These are phyloP conservation scores for Temnothorax nylanderi DNA, from an alignment of 1,140 invertebrate species.

Conservation along the genomic window DNA sequence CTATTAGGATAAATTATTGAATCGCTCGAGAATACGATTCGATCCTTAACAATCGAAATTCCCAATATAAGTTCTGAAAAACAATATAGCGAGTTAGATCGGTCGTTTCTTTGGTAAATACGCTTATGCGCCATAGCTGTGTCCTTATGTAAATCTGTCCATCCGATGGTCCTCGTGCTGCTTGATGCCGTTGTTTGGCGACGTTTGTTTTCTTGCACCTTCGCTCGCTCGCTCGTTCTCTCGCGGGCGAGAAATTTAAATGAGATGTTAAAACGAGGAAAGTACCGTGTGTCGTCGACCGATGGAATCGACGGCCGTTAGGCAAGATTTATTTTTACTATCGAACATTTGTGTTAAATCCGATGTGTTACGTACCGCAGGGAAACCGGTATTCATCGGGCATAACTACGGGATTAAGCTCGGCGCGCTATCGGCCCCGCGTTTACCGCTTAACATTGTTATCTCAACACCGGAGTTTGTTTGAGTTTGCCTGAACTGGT, in stretches of 20 bases:
- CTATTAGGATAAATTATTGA: not conserved
- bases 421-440: constrained; percentile 11
- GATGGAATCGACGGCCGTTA: constrained; percentile 52
- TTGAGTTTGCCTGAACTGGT: constrained; percentile 30
- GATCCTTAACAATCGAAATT: not conserved
- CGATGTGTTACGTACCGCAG: constrained; percentile 28
- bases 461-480: constrained; percentile 44
- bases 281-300: constrained; percentile 46
- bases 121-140: not conserved
- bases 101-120: not conserved
- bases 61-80: not conserved
- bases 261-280: constrained; percentile 53
- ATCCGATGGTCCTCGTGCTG: constrained; percentile 49
- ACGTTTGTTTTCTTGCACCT: constrained; percentile 49
- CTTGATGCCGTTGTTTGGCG: constrained; percentile 48
- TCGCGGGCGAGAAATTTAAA: constrained; percentile 55
- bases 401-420: constrained; percentile 45
- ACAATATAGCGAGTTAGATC: constrained; percentile 9
- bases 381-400: constrained; percentile 42
- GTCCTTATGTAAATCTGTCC: constrained; percentile 39
- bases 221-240: constrained; percentile 4
- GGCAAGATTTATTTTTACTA: constrained; percentile 65
- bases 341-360: constrained; percentile 57
- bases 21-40: not conserved
- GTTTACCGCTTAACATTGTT: constrained; percentile 53